Evolutionary conservation across 2,797 vertebrate species (phyloP), one percentile per base, ranked within the genome.

Genomic region (Microtus californicus): DNA sequence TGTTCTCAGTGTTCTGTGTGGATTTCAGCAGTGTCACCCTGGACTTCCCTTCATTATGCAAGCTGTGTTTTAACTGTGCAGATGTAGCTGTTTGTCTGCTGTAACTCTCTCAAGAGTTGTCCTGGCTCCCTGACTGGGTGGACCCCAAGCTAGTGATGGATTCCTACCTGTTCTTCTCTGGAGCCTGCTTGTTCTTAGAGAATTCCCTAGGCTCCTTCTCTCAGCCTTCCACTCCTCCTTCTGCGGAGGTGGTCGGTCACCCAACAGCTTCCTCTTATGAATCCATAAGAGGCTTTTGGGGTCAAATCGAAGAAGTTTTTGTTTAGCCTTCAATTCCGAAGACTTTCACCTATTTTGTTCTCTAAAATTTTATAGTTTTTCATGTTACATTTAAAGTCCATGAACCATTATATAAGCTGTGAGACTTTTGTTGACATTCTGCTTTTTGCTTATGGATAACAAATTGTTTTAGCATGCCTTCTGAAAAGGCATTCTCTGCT

Each of bases 271-370:
- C 79, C n/a, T 89, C 34, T 40, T 74, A 25, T 48, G 21, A 12
- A 45, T 34, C 83, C 48, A 13, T 51, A 51, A 51, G 1, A 15
- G 63, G 34, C 27, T 89, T 96, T 87, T 63, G 81, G 67, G 90
- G 76, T 89, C 83, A 43, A 67, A 56, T 83, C 34, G 51, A 77
- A 81, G n/a, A 71, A 71, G 25, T 73, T 56, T 80, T 95, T 92
- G 61, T 78, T 65, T 82, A 40, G 31, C 17, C 14, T 34, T 94
- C 8, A 31, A 21, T 82, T 76, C n/a, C 81, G 59, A 87, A 90
- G 59, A 65, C 43, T 87, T 93, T 89, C 45, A 81, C 21, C 40
- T 79, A 7, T 82, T 87, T 71, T 81, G 87, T 85, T 71, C 23
- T 67, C 29, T 67, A n/a, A 67, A 48, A 48, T 85, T 65, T 65